These are phyloP conservation scores for Augochlorella aurata DNA, from an alignment of 2,888 invertebrate genomes.

Conservation along the genomic window DNA sequence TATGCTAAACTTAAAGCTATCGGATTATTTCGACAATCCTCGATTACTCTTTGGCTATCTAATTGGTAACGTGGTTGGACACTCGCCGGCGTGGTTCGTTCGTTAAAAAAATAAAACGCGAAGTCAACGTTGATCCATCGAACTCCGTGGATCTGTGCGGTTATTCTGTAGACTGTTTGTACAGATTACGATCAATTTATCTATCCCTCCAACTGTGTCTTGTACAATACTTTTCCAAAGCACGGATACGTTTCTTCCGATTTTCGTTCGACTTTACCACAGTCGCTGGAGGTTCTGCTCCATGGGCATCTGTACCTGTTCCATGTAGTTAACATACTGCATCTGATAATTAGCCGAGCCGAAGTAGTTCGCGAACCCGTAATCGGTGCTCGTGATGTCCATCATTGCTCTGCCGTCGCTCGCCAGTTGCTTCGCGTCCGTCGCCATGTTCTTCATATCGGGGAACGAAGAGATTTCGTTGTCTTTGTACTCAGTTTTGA, in stretches of 20 bases:
- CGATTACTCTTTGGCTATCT: conserved; percentile 50
- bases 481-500: conserved; percentile 74
- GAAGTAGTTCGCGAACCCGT: conserved; percentile 73
- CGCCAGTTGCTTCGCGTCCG: conserved; percentile 58
- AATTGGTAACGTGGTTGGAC: conserved; percentile 33
- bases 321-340: conserved; percentile 78
- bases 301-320: conserved; percentile 73
- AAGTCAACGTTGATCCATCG: neutral
- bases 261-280: conserved; percentile 69
- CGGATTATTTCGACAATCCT: conserved; percentile 21
- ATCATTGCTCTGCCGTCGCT: conserved; percentile 70
- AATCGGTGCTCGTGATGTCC: conserved; percentile 72
- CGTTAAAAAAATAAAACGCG: neutral
- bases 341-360: conserved; percentile 76
- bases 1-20: conserved; percentile 49
- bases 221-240: neutral
- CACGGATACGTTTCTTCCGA: neutral
- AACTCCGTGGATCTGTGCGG: neutral
- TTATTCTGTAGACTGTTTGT: neutral
- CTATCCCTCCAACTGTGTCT: neutral
- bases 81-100: neutral
- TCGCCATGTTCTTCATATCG: conserved; percentile 63
- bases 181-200: neutral
- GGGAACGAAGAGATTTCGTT: conserved; percentile 65
- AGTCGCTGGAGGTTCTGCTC: conserved; percentile 78